Evolutionary conservation across 2,113 vertebrate species (phyloP), one percentile per base, ranked within the genome.

Genomic region (Ifrita kowaldi): DNA sequence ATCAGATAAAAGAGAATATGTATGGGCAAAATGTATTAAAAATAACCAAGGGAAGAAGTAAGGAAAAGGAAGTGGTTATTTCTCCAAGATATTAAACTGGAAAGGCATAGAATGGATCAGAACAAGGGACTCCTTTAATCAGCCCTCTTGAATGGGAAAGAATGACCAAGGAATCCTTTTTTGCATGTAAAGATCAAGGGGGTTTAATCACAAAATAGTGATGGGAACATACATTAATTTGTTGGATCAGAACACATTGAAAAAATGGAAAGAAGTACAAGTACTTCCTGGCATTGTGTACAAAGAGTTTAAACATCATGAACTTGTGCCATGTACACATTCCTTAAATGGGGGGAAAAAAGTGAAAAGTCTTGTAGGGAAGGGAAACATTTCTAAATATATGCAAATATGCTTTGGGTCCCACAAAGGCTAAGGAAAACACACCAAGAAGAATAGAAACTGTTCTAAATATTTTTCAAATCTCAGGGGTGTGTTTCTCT

Each of bases 341-440:
- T 89, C 37, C 35, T 87, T 84, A 69, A 84, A 53, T 37, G 26
- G 30, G 30, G 32, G 47, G 35, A 26, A 93, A 95, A 96, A 46
- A 79, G 35, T 26, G 33, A 82, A 96, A 74, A 92, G 39, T 88
- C 74, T 82, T 96, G 73, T 86, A 59, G 53, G 67, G 74, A 95
- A 95, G 37, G 20, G 8, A 80, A 92, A n/a, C 20, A n/a, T 11
- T 93, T 81, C 37, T 90, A 92, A 79, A 80, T 20, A 69, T 15
- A 69, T 93, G 41, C 42, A 95, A 93, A 87, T 75, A 63, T 8
- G 27, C 7, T 87, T 73, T 92, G 52, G 53, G 33, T 93, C 35
- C 41, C 56, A 55, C 24, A 91, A 96, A 97, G 77, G 50, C 32
- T 83, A 73, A 77, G 49, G 46, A 87, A 96, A 96, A 87, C 27